phyloP scores from a whole-genome alignment of 2,888 invertebrate species.

The Anthrax anthrax region DNA sequence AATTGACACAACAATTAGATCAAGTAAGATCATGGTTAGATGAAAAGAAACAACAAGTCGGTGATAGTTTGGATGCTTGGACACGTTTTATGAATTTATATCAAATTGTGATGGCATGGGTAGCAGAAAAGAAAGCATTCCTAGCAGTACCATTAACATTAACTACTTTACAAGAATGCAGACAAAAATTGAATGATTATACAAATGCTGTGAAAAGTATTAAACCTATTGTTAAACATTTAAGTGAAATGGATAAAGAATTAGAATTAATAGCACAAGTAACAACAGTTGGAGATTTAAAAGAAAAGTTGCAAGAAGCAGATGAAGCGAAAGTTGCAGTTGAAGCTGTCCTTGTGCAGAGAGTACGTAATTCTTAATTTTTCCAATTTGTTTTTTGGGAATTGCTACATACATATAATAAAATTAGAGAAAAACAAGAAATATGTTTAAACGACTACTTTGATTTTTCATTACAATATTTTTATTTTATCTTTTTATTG shows the following conservation, averaged over 20 bases:
- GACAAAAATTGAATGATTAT: conserved; percentile 76
- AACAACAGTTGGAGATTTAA: conserved; percentile 72
- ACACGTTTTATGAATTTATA: conserved; percentile 71
- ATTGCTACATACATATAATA: no score
- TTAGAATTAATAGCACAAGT: conserved; percentile 70
- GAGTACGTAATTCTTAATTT: conserved; percentile 53
- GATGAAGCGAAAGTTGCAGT: conserved; percentile 76
- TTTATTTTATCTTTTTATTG: no score
- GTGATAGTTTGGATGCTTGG: conserved; percentile 79
- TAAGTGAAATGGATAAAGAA: conserved; percentile 85
- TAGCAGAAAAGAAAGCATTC: conserved; percentile 66
- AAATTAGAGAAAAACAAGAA: no score
- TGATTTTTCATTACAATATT: no score
- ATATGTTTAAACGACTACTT: no score
- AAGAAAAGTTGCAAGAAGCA: conserved; percentile 69
- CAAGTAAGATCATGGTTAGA: conserved; percentile 68
- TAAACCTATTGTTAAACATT: conserved; percentile 72
- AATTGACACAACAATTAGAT: conserved; percentile 61
- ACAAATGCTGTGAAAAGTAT: conserved; percentile 78
- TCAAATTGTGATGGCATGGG: conserved; percentile 71
- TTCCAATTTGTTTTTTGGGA: no score
- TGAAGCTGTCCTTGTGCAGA: conserved; percentile 70
- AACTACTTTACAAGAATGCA: conserved; percentile 63
- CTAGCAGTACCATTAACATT: conserved; percentile 63
- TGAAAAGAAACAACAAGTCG: conserved; percentile 67